Evolutionary conservation across 2,888 invertebrate species (phyloP), one percentile per base, ranked within the genome.

Genomic region (Cylindroiulus punctatus): DNA sequence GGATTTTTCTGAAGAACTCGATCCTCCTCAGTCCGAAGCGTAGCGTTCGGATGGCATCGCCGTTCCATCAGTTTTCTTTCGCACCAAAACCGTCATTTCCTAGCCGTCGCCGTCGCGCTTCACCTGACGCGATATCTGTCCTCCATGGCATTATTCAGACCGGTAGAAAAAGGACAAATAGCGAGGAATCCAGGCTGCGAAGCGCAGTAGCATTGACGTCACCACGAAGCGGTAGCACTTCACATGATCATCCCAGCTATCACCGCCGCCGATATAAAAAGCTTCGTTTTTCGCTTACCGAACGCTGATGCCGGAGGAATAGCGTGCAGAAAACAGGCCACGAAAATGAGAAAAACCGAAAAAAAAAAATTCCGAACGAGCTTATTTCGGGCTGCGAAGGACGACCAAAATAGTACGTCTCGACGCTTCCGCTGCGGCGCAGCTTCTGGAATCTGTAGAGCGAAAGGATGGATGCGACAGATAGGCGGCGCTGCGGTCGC

Each of bases 41-140:
- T 10, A 5, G 47, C 47, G 47, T 47, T 47, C 47, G 8, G 17
- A 47, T 14, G 47, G 14, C 17, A 17, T 14, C 8, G 10, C 2
- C 47, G 47, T 17, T 14, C 14, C 47, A 40, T 40, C 40, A 8
- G n/a, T 57, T 57, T 57, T 57, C n/a, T 57, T 57, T 22, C 57
- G 57, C 57, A 57, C 57, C 57, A 57, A 57, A 57, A 57, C 57
- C 57, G 57, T n/a, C 57, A 57, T 57, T 57, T 57, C 57, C 57
- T 7, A 19, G 57, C 57, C 57, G 47, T 47, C 47, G 47, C 57
- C 3, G 7, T n/a, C 22, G n/a, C 57, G n/a, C 0, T 57, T 57
- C 57, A 57, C 57, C 57, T 57, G 57, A n/a, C 57, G 22, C 57
- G 57, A 57, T 57, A 57, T 57, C 57, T 57, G 57, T 57, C 57